phyloP scores from a whole-genome alignment of 2,888 invertebrate species.

The Drosophila dives region DNA sequence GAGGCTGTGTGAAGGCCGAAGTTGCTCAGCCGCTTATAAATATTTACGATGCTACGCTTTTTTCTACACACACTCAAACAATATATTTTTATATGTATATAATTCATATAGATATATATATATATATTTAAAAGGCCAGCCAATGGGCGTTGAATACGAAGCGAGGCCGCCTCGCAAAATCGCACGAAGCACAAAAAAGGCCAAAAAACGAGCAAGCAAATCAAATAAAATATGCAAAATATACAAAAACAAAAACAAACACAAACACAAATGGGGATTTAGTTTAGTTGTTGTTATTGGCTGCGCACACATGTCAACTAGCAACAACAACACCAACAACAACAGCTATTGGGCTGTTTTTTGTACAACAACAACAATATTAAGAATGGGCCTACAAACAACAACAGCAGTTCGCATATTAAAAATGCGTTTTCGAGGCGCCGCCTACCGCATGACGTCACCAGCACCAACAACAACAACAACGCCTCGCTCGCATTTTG shows the following conservation, averaged over 20 bases:
- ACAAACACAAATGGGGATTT: slow-evolving; percentile 40
- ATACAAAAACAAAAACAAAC: slow-evolving; percentile 67
- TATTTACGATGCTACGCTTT: slow-evolving; percentile 64
- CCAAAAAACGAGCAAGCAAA: slow-evolving; percentile 71
- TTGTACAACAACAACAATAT: slow-evolving; percentile 26
- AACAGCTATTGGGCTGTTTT: slow-evolving; percentile 27
- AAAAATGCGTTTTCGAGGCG: slow-evolving; percentile 80
- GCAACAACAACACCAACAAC: slow-evolving; percentile 38
- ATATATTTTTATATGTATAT: slow-evolving; percentile 34
- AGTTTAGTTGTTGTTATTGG: slow-evolving; percentile 78
- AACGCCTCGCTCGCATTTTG: slow-evolving; percentile 55
- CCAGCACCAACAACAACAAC: slow-evolving; percentile 36
- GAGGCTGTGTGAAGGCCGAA: slow-evolving; percentile 36
- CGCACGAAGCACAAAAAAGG: slow-evolving; percentile 58
- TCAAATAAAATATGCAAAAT: slow-evolving; percentile 79
- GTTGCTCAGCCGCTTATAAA: slow-evolving; percentile 44
- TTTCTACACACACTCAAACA: slow-evolving; percentile 53
- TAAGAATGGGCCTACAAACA: slow-evolving; percentile 12
- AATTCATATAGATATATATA: slow-evolving; percentile 32
- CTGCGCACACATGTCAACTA: slow-evolving; percentile 67
- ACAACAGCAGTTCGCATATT: slow-evolving; percentile 50
- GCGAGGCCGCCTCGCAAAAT: slow-evolving; percentile 49
- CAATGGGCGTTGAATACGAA: slow-evolving; percentile 75
- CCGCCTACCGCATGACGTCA: slow-evolving; percentile 80
- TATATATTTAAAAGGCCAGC: slow-evolving; percentile 59